These are phyloP conservation scores for Corythaixoides concolor DNA, from an alignment of 2,113 vertebrate genomes.

Conservation along the genomic window DNA sequence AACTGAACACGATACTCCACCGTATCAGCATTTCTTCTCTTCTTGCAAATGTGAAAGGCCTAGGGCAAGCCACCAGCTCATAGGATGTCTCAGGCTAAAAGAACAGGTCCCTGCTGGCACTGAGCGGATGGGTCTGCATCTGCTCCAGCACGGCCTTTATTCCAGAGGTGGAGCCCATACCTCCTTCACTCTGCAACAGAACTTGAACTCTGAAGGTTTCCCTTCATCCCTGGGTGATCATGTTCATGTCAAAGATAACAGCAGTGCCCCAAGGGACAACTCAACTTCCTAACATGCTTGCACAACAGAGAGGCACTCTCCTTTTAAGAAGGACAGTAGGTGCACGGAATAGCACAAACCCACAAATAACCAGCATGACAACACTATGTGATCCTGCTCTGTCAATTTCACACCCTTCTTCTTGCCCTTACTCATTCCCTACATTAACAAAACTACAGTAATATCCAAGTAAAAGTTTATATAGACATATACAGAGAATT, in stretches of 20 bases:
- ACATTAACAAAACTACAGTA: not conserved
- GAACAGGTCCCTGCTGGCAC: not conserved
- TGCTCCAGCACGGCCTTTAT: not conserved
- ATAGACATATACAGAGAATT: not conserved
- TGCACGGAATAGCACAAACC: not conserved
- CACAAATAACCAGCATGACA: not conserved
- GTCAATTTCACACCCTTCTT: not conserved
- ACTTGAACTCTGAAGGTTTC: not conserved
- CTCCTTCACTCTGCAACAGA: not conserved
- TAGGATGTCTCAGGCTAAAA: not conserved
- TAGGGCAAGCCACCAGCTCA: not conserved
- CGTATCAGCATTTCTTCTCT: not conserved
- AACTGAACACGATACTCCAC: not conserved
- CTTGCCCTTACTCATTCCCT: not conserved
- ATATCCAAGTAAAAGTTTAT: not conserved
- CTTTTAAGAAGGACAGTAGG: not conserved
- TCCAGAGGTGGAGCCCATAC: not conserved
- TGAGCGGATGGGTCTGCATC: not conserved
- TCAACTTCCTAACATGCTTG: not conserved
- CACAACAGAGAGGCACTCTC: not conserved
- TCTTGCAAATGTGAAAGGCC: not conserved
- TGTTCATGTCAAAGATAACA: not conserved
- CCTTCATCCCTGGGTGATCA: not conserved
- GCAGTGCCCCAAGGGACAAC: not conserved
- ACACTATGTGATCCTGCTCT: not conserved